Percentiles rank a stretch among this genome's conserved stretches.
Evolutionary conservation across 2,888 invertebrate species (phyloP).

Genomic region (Aphidoletes aphidimyza): DNA sequence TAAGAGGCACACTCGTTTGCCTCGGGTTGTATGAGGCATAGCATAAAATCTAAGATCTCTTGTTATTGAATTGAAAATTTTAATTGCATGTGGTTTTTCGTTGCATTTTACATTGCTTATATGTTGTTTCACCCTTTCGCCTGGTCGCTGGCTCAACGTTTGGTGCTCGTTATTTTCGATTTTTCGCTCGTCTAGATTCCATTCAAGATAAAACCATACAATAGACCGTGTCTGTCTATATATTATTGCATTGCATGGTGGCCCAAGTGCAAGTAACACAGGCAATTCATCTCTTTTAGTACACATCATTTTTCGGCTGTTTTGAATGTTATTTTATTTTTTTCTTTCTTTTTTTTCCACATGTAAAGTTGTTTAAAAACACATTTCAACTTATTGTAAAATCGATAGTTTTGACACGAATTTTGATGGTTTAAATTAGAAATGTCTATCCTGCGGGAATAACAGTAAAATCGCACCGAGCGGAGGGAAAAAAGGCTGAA

Average conservation of each 20-base stretch:
- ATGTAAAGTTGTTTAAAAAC: conserved; percentile 1
- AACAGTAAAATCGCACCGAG: no score
- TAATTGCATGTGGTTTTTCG: conserved; percentile 51
- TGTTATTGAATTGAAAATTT: conserved; percentile 49
- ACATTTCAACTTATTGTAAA: conserved; percentile 29
- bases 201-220: conserved; percentile 2
- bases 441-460: no score
- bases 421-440: neutral
- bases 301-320: conserved; percentile 11
- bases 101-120: conserved; percentile 28
- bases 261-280: neutral
- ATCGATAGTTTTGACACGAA: conserved; percentile 35
- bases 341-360: neutral
- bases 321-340: neutral
- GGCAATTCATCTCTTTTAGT: conserved; percentile 6
- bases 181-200: conserved; percentile 47
- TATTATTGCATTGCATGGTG: neutral
- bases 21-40: neutral
- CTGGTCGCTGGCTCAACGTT: neutral
- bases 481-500: neutral
- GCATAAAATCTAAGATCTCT: conserved; percentile 51
- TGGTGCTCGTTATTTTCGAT: conserved; percentile 2
- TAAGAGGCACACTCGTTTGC: neutral
- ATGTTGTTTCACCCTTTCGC: neutral
- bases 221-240: neutral